A percentile compares a stretch with the other conserved stretches of the same genome.
Evolutionary conservation across 1,140 invertebrate genomes (phyloP).

Genomic region (Monomorium pharaonis): DNA sequence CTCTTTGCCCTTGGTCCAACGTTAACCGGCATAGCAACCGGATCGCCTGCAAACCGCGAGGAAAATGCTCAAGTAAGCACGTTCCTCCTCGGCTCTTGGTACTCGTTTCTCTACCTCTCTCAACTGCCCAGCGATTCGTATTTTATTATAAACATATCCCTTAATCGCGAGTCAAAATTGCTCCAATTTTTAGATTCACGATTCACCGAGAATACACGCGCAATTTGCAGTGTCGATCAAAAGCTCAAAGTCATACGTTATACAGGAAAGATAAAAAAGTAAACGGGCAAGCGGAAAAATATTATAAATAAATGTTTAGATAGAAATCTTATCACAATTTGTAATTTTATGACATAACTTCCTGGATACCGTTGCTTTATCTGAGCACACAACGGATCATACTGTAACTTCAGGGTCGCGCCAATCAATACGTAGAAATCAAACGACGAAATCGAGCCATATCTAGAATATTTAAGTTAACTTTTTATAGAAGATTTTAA

Average conservation of each 20-base stretch:
- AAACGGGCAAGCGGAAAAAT: no score
- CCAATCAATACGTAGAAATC: not conserved
- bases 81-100: not conserved
- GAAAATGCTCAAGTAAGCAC: constrained; percentile 15
- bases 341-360: not conserved
- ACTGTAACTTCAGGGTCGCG: not conserved
- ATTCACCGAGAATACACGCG: not conserved
- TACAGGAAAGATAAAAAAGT: not conserved
- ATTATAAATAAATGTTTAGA: not conserved
- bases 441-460: not conserved
- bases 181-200: not conserved
- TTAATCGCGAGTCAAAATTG: no score
- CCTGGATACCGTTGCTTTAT: not conserved
- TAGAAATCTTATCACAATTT: not conserved
- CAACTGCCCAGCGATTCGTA: no score
- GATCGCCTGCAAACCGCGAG: constrained; percentile 16
- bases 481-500: not conserved
- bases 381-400: not conserved
- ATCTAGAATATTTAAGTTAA: not conserved
- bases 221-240: not conserved
- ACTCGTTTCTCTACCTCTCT: not conserved
- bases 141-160: not conserved
- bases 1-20: constrained; percentile 43
- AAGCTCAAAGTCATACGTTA: not conserved
- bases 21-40: constrained; percentile 36